Conservation (phyloP, 1,140 invertebrate species). For the Phymastichus coffea region DNA sequence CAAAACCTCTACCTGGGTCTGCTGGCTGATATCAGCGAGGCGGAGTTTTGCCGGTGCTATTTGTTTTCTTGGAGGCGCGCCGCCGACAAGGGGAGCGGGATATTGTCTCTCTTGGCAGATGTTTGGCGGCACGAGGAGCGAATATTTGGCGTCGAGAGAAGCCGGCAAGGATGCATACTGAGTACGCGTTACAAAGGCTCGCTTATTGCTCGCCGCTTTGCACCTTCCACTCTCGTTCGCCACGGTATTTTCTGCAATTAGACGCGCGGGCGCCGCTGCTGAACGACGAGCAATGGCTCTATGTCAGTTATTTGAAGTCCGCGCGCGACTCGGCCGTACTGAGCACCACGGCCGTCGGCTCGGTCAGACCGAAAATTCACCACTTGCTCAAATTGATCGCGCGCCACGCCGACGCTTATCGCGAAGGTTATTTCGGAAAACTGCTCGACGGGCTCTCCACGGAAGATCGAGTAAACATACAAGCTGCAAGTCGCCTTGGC, state of each 20-base stretch:
- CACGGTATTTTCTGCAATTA: too few relatives aligned
- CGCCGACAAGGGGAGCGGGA: conserved; percentile 33
- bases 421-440: conserved; percentile 37
- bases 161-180: conserved; percentile 28
- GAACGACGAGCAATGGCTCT: conserved; percentile 34
- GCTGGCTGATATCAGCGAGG: conserved; percentile 37
- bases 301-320: conserved; percentile 30
- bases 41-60: conserved; percentile 29
- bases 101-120: conserved; percentile 38
- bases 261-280: too few relatives aligned
- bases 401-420: conserved; percentile 29
- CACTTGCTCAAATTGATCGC: conserved; percentile 37
- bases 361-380: conserved; percentile 42
- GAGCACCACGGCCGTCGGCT: conserved; percentile 35
- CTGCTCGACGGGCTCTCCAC: conserved; percentile 30
- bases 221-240: too few relatives aligned
- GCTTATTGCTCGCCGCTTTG: too few relatives aligned
- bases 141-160: conserved; percentile 33
- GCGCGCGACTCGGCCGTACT: conserved; percentile 29
- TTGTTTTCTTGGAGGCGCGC: conserved; percentile 42
- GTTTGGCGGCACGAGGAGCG: conserved; percentile 45
- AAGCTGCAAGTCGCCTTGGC: too few relatives aligned
- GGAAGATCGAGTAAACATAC: conserved; percentile 36
- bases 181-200: too few relatives aligned
- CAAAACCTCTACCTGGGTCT: conserved; percentile 39